A percentile compares a stretch with the other conserved stretches of the same genome.
phyloP scores from a whole-genome alignment of 2,888 invertebrate genomes.

The Drosophila suboccidentalis region DNA sequence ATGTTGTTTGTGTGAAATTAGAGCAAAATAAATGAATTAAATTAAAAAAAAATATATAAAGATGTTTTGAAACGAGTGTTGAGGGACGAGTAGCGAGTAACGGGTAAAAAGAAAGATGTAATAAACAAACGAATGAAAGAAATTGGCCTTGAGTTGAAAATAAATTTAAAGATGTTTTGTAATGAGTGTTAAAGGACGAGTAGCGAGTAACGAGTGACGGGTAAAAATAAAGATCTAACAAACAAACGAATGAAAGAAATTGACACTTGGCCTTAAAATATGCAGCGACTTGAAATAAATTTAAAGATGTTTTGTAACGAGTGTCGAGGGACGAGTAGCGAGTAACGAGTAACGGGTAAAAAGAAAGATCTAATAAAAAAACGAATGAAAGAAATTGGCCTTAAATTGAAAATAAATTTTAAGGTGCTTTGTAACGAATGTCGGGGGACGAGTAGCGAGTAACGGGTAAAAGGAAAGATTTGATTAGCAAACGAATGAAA shows the following conservation, averaged over 20 bases:
- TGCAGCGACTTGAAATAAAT: too few species aligned
- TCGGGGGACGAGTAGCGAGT: slow-evolving; percentile 27
- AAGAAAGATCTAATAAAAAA: too few species aligned
- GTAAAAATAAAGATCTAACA: background rate
- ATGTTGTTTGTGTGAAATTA: slow-evolving; percentile 32
- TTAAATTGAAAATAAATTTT: slow-evolving; percentile 5
- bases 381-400: too few species aligned
- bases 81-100: slow-evolving; percentile 31
- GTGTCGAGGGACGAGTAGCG: too few species aligned
- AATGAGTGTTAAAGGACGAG: slow-evolving; percentile 25
- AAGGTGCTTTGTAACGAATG: slow-evolving; percentile 14
- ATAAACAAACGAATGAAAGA: too few species aligned
- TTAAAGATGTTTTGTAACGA: too few species aligned
- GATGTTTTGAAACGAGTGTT: slow-evolving; percentile 23
- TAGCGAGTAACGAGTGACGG: slow-evolving; percentile 23
- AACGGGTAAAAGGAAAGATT: background rate
- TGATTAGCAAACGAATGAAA: slow-evolving; percentile 23
- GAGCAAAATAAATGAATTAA: slow-evolving; percentile 1
- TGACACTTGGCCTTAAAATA: too few species aligned
- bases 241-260: slow-evolving; percentile 16
- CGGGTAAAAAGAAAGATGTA: slow-evolving; percentile 8
- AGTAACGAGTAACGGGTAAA: too few species aligned
- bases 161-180: slow-evolving; percentile 10
- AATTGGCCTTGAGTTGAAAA: background rate
- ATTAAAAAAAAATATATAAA: slow-evolving; percentile 7